phyloP scores from a whole-genome alignment of 1,140 invertebrate genomes.

The Drosophila orosa region DNA sequence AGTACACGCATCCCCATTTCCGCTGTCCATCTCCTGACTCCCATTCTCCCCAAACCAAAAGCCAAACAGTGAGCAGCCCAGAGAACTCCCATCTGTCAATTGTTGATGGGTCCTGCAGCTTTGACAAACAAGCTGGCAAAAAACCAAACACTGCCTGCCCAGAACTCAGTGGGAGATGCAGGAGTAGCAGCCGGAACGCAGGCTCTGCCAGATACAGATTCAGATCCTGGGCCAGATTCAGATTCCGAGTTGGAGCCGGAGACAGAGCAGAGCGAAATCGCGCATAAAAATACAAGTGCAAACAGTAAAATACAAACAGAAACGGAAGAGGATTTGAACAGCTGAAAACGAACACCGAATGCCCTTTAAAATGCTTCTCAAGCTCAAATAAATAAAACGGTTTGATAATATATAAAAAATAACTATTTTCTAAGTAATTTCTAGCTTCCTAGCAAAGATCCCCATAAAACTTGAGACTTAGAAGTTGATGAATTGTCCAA shows the following conservation, averaged over 20 bases:
- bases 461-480: neutral
- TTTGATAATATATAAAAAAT: neutral
- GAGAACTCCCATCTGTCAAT: slow-evolving; percentile 47
- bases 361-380: neutral
- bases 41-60: neutral
- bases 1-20: slow-evolving; percentile 8
- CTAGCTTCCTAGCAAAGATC: neutral
- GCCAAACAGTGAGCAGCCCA: slow-evolving; percentile 16
- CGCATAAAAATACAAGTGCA: slow-evolving; percentile 69
- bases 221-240: slow-evolving; percentile 5
- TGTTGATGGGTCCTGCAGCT: slow-evolving; percentile 38
- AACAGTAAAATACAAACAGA: slow-evolving; percentile 43
- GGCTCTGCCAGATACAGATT: slow-evolving; percentile 23
- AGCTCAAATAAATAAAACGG: neutral
- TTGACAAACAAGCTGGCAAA: slow-evolving; percentile 53
- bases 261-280: slow-evolving; percentile 51
- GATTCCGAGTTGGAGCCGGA: slow-evolving; percentile 8
- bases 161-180: slow-evolving; percentile 8
- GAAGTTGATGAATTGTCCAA: slow-evolving; percentile 10
- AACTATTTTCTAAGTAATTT: neutral
- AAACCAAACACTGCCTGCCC: slow-evolving; percentile 37
- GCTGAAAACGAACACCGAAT: neutral
- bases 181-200: slow-evolving; percentile 17
- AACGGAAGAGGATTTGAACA: neutral
- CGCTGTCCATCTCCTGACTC: neutral